phyloP scores from a whole-genome alignment of 2,888 invertebrate genomes.

The Caenorhabditis angaria region DNA sequence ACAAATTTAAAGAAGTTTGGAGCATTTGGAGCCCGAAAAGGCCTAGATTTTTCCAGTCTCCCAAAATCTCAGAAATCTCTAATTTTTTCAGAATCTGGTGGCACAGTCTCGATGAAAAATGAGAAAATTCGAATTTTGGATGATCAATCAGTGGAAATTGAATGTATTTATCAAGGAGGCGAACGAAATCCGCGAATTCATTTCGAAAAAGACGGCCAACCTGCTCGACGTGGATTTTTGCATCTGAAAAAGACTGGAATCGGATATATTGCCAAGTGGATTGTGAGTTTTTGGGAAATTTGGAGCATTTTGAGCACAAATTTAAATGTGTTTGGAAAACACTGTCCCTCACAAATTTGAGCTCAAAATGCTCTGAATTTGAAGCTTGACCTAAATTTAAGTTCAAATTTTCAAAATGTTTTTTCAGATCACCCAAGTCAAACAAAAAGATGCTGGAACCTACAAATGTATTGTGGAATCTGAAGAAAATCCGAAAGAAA shows the following conservation, averaged over 20 bases:
- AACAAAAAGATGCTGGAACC: slow-evolving; percentile 37
- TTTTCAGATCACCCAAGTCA: slow-evolving; percentile 27
- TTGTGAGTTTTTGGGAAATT: too few species aligned
- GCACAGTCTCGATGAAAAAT: slow-evolving; percentile 36
- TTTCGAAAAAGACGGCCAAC: slow-evolving; percentile 47
- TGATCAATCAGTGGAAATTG: slow-evolving; percentile 49
- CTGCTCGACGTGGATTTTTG: slow-evolving; percentile 22
- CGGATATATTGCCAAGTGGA: slow-evolving; percentile 36
- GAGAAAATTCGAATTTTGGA: slow-evolving; percentile 45
- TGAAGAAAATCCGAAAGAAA: slow-evolving; percentile 4
- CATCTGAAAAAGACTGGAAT: slow-evolving; percentile 30
- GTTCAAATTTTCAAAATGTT: too few species aligned
- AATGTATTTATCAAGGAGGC: slow-evolving; percentile 48
- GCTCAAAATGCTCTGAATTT: too few species aligned
- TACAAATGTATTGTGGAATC: slow-evolving; percentile 42
- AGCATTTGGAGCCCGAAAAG: too few species aligned
- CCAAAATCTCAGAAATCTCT: too few species aligned
- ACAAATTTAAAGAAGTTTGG: too few species aligned
- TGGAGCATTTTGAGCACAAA: not conserved
- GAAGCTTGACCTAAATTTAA: too few species aligned
- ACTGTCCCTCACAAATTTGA: too few species aligned
- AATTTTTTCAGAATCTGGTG: too few species aligned
- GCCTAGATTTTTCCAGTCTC: too few species aligned
- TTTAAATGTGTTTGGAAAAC: too few species aligned
- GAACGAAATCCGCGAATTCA: slow-evolving; percentile 20